Conservation (phyloP, 2,888 invertebrate genomes). For the Dugesia japonica region DNA sequence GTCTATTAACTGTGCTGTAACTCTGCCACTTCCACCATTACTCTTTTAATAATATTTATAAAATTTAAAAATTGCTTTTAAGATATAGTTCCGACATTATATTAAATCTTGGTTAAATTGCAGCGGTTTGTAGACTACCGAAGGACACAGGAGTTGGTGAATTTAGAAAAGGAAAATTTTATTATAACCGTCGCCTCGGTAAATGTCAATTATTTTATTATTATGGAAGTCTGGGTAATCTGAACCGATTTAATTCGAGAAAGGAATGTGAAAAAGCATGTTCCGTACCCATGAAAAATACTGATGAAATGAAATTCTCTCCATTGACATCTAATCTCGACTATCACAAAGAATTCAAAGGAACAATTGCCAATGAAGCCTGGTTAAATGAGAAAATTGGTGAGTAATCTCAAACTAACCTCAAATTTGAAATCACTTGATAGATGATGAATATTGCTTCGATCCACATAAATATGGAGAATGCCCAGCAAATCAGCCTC, state of each 20-base stretch:
- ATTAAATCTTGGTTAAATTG: no score
- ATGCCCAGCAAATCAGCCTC: background rate
- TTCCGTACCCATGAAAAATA: no score
- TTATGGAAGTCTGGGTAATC: background rate
- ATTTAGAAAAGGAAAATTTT: background rate
- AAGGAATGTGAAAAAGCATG: background rate
- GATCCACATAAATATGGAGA: slow-evolving; percentile 1
- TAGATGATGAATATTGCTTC: background rate
- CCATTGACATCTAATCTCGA: background rate
- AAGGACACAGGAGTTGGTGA: background rate
- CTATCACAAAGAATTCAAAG: background rate
- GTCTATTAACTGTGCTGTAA: no score
- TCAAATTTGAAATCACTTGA: no score
- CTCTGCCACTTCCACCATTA: no score
- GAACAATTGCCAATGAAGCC: background rate
- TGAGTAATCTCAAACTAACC: no score
- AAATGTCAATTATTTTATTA: background rate
- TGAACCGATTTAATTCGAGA: background rate
- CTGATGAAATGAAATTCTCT: background rate
- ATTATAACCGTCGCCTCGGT: background rate
- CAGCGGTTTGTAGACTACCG: background rate
- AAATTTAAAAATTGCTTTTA: no score
- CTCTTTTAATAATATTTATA: no score
- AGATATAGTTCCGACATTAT: no score
- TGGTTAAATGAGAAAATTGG: background rate